Percentiles rank a stretch among this genome's conserved stretches.
phyloP scores from a whole-genome alignment of 2,797 vertebrate genomes.

The Delichon dasypus region DNA sequence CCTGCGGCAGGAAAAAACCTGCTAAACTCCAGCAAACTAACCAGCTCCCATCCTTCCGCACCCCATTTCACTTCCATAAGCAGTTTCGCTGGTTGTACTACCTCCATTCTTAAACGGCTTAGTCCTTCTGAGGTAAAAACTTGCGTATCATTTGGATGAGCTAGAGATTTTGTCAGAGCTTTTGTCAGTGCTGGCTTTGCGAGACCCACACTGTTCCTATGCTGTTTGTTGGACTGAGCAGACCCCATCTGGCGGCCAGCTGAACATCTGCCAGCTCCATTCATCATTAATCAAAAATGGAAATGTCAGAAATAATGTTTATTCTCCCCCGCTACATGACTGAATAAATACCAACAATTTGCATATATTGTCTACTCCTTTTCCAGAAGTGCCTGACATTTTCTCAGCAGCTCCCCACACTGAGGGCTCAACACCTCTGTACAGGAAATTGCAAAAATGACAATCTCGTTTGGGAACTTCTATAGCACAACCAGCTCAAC shows the following conservation, averaged over 20 bases:
- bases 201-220: background rate
- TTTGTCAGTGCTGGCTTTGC: slow-evolving; percentile 10
- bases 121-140: background rate
- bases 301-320: slow-evolving; percentile 54
- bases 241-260: slow-evolving; percentile 29
- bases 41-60: background rate
- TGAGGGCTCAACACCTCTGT: background rate
- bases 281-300: slow-evolving; percentile 51
- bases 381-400: slow-evolving; percentile 18
- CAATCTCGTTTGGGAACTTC: background rate
- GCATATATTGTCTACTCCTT: slow-evolving; percentile 15
- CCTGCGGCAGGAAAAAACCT: background rate
- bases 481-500: background rate
- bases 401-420: background rate
- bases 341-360: slow-evolving; percentile 51
- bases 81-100: background rate
- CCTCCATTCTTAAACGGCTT: background rate
- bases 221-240: slow-evolving; percentile 19
- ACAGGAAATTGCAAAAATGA: background rate
- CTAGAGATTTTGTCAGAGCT: background rate
- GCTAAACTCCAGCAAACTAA: background rate
- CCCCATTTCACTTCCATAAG: background rate
- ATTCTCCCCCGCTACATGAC: background rate
- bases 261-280: slow-evolving; percentile 44
- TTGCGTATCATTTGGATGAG: background rate